A percentile compares a stretch with the other conserved stretches of the same genome.
Conservation (phyloP, 2,113 vertebrate species). For the Arizona elegans region DNA sequence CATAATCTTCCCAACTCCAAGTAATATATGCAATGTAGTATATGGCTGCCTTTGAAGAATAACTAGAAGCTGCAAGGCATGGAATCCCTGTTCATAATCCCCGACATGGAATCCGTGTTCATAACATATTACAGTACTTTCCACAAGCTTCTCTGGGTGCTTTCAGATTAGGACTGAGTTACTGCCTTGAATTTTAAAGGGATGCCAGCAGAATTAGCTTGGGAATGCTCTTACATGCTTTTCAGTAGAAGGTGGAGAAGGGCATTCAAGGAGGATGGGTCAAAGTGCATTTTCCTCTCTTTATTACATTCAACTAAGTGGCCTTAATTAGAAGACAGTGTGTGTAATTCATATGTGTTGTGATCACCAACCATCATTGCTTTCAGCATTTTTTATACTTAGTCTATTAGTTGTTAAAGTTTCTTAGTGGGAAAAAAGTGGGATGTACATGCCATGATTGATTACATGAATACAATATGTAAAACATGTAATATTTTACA, state of each 20-base stretch:
- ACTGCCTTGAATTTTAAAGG: background rate
- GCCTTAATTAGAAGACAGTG: background rate
- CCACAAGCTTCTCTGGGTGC: background rate
- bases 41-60: background rate
- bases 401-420: background rate
- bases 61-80: background rate
- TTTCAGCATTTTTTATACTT: background rate
- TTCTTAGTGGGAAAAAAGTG: background rate
- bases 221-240: background rate
- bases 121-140: background rate
- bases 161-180: background rate
- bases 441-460: background rate
- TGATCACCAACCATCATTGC: background rate
- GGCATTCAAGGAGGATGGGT: background rate
- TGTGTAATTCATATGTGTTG: background rate
- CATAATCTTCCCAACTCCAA: background rate
- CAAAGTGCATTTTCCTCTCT: background rate
- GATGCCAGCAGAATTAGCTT: background rate
- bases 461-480: too few relatives aligned
- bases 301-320: background rate
- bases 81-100: background rate
- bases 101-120: background rate
- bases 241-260: background rate
- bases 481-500: background rate
- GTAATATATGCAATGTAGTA: background rate